Evolutionary conservation across 2,797 vertebrate species (phyloP).

Genomic region (Schizopygopsis pylzovi): DNA sequence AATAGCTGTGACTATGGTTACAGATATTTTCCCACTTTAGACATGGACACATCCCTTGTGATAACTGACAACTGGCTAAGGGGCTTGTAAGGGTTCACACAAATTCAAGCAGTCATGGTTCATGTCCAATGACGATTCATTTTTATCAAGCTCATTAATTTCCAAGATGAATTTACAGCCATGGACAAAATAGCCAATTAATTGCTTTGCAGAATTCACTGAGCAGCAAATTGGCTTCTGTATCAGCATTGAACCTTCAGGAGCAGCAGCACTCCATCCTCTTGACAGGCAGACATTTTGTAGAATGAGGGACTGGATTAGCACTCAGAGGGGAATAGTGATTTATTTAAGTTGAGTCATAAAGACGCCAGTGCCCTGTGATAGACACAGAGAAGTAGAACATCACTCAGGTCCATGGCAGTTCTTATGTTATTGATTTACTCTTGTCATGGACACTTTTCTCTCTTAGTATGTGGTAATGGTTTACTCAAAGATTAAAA

Average conservation of each 20-base stretch:
- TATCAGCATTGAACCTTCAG: constrained; percentile 59
- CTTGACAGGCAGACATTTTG: constrained; percentile 48
- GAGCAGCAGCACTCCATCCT: constrained; percentile 29
- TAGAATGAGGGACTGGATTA: constrained; percentile 34
- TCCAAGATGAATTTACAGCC: constrained; percentile 76
- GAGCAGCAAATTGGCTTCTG: constrained; percentile 78
- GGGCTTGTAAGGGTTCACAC: constrained; percentile 38
- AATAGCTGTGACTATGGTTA: not conserved
- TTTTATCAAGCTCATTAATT: constrained; percentile 80
- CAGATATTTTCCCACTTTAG: not conserved
- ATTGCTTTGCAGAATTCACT: constrained; percentile 70
- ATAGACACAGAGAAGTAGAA: constrained; percentile 16
- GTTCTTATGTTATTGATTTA: constrained; percentile 12
- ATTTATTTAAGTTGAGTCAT: constrained; percentile 40
- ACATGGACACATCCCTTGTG: constrained; percentile 27
- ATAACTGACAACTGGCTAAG: constrained; percentile 29
- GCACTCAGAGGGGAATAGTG: constrained; percentile 31
- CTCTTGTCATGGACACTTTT: not conserved
- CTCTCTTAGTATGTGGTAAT: not conserved
- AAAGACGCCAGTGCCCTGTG: not conserved
- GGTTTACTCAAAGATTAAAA: not conserved
- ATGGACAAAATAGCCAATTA: constrained; percentile 79
- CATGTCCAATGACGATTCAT: constrained; percentile 67
- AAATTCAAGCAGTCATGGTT: constrained; percentile 63
- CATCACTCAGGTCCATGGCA: not conserved